Base-by-base conservation (phyloP, 2,113 vertebrate species). In the Vombatus ursinus region DNA sequence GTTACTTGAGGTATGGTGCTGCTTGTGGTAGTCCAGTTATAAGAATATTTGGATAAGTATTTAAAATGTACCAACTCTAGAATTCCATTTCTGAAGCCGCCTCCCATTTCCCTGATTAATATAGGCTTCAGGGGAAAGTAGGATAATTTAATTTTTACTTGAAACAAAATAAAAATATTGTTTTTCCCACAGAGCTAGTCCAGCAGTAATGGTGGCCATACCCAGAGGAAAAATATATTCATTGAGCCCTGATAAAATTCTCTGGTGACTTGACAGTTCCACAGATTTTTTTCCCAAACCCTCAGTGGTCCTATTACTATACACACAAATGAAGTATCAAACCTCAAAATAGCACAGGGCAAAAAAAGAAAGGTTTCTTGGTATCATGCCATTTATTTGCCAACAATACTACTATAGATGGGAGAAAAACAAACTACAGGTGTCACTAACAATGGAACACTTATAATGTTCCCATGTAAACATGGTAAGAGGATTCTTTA, bases 121-220 rank as follows among this genome's bases (percentile, higher is more conserved):
- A 23, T 53, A 92, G 22, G 90, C 95, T 94, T 92, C 94, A 95
- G 57, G 94, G 68, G n/a, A 95, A 3, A 11, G 90, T 90, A 49
- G 90, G 37, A 90, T 91, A 25, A 92, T 48, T 93, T 97, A 96
- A 50, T 93, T 93, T 97, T 90, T n/a, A 53, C 50, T 90, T 51
- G 57, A 96, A 96, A 94, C 8, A 93, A 92, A 91, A 96, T 96
- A 95, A 96, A 95, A 96, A 31, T 77, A 44, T 89, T 95, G 31
- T 68, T 90, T 92, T 52, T 22, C 68, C 48, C 92, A 93, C 4
- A 68, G 53, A 94, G 8, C 14, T 95, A 95, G 52, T 23, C 90
- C 91, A 50, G 53, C 92, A 90, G 91, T 93, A 92, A 92, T n/a
- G 90, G 24, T 49, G 28, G 92, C 91, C 77, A 24, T 93, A 94